Evolutionary conservation across 2,113 vertebrate species (phyloP).

Genomic region (Sylvilagus bachmani): DNA sequence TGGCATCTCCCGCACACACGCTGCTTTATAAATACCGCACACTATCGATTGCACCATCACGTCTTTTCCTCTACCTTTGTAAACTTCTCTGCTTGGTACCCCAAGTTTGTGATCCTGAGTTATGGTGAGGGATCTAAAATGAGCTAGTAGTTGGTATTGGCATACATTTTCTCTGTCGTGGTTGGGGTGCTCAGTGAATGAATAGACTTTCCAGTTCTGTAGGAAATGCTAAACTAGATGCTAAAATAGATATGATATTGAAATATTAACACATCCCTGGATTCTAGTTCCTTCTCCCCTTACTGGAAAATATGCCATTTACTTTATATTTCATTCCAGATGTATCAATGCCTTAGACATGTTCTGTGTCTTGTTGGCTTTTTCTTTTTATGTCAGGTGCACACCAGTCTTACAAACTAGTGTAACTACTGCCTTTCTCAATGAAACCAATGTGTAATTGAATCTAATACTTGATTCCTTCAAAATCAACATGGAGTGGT

Average conservation of each 20-base stretch:
- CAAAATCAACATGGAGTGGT: neutral
- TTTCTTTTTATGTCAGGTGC: neutral
- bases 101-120: conserved; percentile 67
- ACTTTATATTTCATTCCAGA: neutral
- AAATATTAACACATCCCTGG: neutral
- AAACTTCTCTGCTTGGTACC: conserved; percentile 59
- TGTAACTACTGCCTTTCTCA: neutral
- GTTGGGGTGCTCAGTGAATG: conserved; percentile 53
- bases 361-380: neutral
- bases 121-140: conserved; percentile 50
- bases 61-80: conserved; percentile 46
- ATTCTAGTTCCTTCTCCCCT: neutral
- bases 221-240: neutral
- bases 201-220: conserved; percentile 65
- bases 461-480: neutral
- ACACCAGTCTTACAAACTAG: neutral
- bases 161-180: conserved; percentile 62
- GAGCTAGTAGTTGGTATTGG: conserved; percentile 10
- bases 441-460: neutral
- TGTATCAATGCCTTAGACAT: neutral
- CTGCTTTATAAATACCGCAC: too few species aligned
- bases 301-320: neutral
- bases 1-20: too few species aligned
- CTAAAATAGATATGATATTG: neutral
- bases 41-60: too few species aligned